These are phyloP conservation scores for Bradysia coprophila DNA, from an alignment of 1,140 invertebrate species.

Conservation along the genomic window DNA sequence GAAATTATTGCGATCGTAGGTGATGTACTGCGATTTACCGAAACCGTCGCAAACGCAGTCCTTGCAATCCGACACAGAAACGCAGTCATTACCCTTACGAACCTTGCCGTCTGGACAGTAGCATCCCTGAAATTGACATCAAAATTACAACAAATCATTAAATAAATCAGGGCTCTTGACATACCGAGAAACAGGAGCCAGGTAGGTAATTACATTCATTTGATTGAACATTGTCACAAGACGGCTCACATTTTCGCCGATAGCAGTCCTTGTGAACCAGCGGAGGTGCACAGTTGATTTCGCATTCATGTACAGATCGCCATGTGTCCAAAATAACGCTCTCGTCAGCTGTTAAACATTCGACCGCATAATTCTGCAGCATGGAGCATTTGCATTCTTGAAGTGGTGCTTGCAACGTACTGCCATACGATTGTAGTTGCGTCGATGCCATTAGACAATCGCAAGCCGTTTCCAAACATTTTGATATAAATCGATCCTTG, in stretches of 20 bases:
- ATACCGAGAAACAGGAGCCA: slow-evolving; percentile 50
- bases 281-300: slow-evolving; percentile 44
- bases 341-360: slow-evolving; percentile 43
- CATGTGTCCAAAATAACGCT: slow-evolving; percentile 42
- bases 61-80: slow-evolving; percentile 47
- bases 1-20: slow-evolving; percentile 52
- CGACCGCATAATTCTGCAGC: slow-evolving; percentile 45
- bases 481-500: slow-evolving; percentile 40
- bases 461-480: slow-evolving; percentile 55
- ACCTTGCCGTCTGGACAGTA: slow-evolving; percentile 65
- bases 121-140: no score
- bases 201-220: slow-evolving; percentile 38
- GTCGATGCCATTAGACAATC: slow-evolving; percentile 33
- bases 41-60: slow-evolving; percentile 58
- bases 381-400: slow-evolving; percentile 46
- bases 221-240: slow-evolving; percentile 40
- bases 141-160: no score
- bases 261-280: slow-evolving; percentile 65
- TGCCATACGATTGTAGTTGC: slow-evolving; percentile 11
- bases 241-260: slow-evolving; percentile 46
- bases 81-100: slow-evolving; percentile 43
- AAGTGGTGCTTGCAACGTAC: neutral
- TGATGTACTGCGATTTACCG: slow-evolving; percentile 48
- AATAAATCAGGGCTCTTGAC: no score
- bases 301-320: slow-evolving; percentile 36